A percentile compares a stretch with the other conserved stretches of the same genome.
phyloP scores from a whole-genome alignment of 1,140 invertebrate genomes.

The Brachionus manjavacas region DNA sequence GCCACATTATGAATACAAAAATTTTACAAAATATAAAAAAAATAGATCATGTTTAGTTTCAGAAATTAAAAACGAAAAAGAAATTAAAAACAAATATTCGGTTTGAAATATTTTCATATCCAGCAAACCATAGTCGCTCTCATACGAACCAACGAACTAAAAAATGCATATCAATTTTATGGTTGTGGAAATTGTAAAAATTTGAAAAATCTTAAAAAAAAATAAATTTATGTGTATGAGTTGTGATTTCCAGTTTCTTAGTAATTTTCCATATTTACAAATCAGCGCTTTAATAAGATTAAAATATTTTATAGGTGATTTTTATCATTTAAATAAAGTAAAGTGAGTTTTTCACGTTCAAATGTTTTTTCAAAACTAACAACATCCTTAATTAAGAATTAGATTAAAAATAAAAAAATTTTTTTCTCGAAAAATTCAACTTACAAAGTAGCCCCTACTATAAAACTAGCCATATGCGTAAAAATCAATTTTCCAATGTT shows the following conservation, averaged over 20 bases:
- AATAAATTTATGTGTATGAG: background rate
- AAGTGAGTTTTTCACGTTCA: slow-evolving; percentile 25
- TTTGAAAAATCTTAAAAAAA: background rate
- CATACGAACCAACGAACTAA: background rate
- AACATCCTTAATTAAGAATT: slow-evolving; percentile 15
- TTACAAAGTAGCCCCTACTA: slow-evolving; percentile 41
- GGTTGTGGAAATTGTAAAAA: background rate
- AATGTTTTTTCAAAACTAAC: slow-evolving; percentile 24
- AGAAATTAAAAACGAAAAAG: background rate
- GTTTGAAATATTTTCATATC: slow-evolving; percentile 26
- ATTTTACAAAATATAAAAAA: background rate
- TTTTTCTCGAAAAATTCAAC: background rate
- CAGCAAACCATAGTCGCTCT: background rate
- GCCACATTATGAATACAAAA: background rate
- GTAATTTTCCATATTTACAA: background rate
- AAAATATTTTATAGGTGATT: background rate
- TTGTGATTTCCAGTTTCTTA: background rate
- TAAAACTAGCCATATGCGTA: slow-evolving; percentile 40
- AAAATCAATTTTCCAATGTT: slow-evolving; percentile 39
- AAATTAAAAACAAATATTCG: slow-evolving; percentile 3
- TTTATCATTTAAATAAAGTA: slow-evolving; percentile 35
- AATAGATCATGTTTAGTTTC: background rate
- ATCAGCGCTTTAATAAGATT: background rate
- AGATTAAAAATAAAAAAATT: background rate
- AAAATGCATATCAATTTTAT: background rate